Conservation (phyloP, 2,797 vertebrate species). For the Miichthys miiuy region DNA sequence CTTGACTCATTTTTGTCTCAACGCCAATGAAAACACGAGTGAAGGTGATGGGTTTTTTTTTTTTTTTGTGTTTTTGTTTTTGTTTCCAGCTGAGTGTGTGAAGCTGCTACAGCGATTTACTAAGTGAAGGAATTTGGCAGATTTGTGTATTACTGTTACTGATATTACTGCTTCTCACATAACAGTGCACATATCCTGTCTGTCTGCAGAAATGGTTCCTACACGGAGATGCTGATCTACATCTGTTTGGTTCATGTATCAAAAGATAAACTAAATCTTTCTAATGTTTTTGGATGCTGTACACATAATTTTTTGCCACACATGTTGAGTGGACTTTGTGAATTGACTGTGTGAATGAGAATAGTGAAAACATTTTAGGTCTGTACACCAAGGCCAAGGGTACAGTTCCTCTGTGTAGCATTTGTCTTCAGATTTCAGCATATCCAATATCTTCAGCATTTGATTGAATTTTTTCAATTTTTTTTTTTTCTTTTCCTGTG, state of each 20-base stretch:
- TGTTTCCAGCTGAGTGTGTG: conserved; percentile 29
- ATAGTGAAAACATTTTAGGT: neutral
- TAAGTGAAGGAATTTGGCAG: conserved; percentile 29
- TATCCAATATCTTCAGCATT: conserved; percentile 13
- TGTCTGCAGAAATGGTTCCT: conserved; percentile 18
- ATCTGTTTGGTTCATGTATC: conserved; percentile 7
- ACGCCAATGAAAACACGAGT: conserved; percentile 36
- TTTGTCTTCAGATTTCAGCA: conserved; percentile 13
- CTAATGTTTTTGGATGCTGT: neutral
- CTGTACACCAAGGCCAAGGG: neutral
- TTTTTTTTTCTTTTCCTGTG: too few relatives aligned
- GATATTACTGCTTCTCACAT: conserved; percentile 3
- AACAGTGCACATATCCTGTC: conserved; percentile 14
- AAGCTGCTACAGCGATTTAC: conserved; percentile 50
- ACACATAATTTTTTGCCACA: conserved; percentile 5
- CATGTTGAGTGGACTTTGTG: neutral
- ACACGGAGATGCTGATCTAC: conserved; percentile 5
- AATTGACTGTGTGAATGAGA: neutral
- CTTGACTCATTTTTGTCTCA: neutral
- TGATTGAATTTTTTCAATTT: conserved; percentile 5
- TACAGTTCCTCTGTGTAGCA: conserved; percentile 1
- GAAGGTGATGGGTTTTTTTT: neutral
- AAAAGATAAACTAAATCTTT: neutral
- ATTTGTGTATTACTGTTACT: conserved; percentile 17
- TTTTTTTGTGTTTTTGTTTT: conserved; percentile 19